These are phyloP conservation scores for Augochlorella aurata DNA, from an alignment of 2,888 invertebrate genomes.

Conservation along the genomic window DNA sequence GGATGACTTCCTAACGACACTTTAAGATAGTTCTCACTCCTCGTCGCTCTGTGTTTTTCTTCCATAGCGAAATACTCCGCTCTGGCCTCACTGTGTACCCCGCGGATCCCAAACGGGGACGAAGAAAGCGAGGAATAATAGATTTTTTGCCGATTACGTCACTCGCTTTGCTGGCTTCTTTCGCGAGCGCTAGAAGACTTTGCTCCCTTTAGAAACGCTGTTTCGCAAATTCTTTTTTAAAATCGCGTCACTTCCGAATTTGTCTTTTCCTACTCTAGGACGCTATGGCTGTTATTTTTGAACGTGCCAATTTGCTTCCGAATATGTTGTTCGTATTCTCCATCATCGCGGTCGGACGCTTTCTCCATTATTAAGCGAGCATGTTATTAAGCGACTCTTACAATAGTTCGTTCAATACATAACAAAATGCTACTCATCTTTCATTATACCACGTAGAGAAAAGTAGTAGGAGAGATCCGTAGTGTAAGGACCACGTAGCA, in stretches of 20 bases:
- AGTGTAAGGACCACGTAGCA: too few species aligned
- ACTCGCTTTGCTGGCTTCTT: conserved; percentile 23
- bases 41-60: conserved; percentile 66
- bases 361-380: too few species aligned
- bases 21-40: conserved; percentile 77
- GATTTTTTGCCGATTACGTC: conserved; percentile 66
- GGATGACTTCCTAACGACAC: conserved; percentile 80
- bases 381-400: too few species aligned
- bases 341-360: too few species aligned
- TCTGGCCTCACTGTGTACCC: conserved; percentile 16
- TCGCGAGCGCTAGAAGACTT: conserved; percentile 49
- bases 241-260: background rate
- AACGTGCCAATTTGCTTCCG: too few species aligned
- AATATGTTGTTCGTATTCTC: too few species aligned
- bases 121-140: conserved; percentile 73
- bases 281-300: background rate
- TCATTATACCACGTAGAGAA: too few species aligned
- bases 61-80: conserved; percentile 42
- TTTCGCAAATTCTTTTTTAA: background rate
- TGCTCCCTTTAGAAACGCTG: conserved; percentile 27
- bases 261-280: too few species aligned
- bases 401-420: too few species aligned
- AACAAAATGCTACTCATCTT: too few species aligned
- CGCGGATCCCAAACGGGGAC: conserved; percentile 20
- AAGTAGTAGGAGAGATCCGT: too few species aligned